Evolutionary conservation across 2,113 vertebrate genomes (phyloP).

Genomic region (Sus scrofa): T2T-Sscrofa CM000814.6:90170501-90171000

Average conservation of each 20-base stretch:
- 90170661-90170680: conserved; percentile 53
- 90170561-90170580: conserved; percentile 60
- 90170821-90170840: conserved; percentile 21
- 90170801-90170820: conserved; percentile 48
- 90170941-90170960: conserved; percentile 17
- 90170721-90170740: conserved; percentile 30
- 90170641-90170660: conserved; percentile 40
- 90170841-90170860: conserved; percentile 27
- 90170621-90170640: conserved; percentile 8
- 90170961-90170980: conserved; percentile 49
- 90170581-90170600: conserved; percentile 42
- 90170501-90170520: conserved; percentile 38
- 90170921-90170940: conserved; percentile 60
- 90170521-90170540: conserved; percentile 33
- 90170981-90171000: conserved; percentile 57
- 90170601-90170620: conserved; percentile 45
- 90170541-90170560: conserved; percentile 52
- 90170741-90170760: neutral
- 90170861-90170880: neutral
- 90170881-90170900: neutral
- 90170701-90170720: conserved; percentile 59
- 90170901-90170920: conserved; percentile 3
- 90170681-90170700: conserved; percentile 24
- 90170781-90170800: conserved; percentile 59
- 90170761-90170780: neutral